These are phyloP conservation scores for Rhombomys opimus DNA, from an alignment of 2,113 vertebrate species.

Conservation along the genomic window DNA sequence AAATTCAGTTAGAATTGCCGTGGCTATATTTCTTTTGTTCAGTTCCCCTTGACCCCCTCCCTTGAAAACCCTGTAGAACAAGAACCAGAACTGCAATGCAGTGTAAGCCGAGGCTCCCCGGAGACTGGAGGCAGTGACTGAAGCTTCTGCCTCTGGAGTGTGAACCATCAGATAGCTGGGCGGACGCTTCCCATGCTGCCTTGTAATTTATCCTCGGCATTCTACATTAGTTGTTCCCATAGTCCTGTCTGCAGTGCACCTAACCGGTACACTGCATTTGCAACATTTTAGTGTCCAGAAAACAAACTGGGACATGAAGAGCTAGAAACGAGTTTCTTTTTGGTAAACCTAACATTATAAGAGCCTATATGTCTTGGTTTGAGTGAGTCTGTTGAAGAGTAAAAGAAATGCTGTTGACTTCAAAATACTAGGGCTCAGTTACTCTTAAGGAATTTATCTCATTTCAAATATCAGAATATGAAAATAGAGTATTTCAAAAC, in stretches of 20 bases:
- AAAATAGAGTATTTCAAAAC: conserved; percentile 58
- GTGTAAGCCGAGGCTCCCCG: not conserved
- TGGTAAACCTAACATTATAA: conserved; percentile 5
- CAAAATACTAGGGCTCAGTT: not conserved
- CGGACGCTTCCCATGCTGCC: not conserved
- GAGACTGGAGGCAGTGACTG: conserved; percentile 1
- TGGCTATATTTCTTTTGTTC: conserved; percentile 41
- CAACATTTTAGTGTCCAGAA: conserved; percentile 32
- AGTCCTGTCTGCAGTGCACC: not conserved
- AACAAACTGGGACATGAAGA: conserved; percentile 31
- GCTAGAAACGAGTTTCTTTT: conserved; percentile 46
- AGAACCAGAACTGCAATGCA: not conserved
- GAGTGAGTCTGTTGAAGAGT: not conserved
- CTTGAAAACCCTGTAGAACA: conserved; percentile 31
- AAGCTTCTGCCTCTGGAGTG: not conserved
- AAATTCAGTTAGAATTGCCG: not conserved
- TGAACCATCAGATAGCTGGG: conserved; percentile 4
- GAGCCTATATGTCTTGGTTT: not conserved
- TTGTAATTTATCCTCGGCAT: conserved; percentile 32
- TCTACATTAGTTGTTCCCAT: not conserved
- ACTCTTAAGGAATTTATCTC: conserved; percentile 37
- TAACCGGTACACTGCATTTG: not conserved
- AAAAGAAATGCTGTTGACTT: not conserved
- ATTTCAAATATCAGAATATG: conserved; percentile 42
- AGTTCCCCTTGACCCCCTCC: not conserved